Percentiles rank a stretch among this genome's conserved stretches.
These are phyloP conservation scores for Alexandromys fortis DNA, from an alignment of 2,113 vertebrate species.

Conservation along the genomic window DNA sequence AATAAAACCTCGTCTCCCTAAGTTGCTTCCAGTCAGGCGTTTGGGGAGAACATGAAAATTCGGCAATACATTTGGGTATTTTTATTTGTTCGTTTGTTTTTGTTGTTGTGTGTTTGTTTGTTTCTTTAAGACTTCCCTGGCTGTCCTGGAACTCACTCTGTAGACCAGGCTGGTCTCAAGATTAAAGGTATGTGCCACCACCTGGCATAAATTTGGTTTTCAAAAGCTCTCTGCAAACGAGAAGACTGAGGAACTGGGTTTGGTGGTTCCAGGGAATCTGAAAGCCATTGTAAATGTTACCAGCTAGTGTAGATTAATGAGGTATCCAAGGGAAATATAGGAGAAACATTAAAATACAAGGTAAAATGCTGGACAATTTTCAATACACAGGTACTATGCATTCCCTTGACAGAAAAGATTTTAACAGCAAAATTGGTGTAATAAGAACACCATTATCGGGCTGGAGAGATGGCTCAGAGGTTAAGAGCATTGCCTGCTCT, in stretches of 20 bases:
- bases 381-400: not conserved
- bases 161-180: not conserved
- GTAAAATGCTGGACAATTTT: not conserved
- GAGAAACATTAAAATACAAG: not conserved
- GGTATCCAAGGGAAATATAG: not conserved
- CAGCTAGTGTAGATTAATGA: not conserved
- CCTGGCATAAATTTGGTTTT: slow-evolving; percentile 35
- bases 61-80: not conserved
- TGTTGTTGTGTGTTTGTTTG: not conserved
- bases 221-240: slow-evolving; percentile 27
- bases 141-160: not conserved
- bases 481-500: too few species aligned
- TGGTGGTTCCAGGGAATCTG: not conserved
- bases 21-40: not conserved
- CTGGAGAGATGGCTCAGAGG: too few species aligned
- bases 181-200: too few species aligned
- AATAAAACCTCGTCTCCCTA: not conserved
- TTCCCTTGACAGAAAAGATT: not conserved
- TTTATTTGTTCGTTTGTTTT: not conserved
- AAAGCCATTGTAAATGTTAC: not conserved
- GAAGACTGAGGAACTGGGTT: not conserved
- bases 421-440: not conserved
- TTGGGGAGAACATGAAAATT: not conserved
- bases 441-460: not conserved
- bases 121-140: not conserved